These are phyloP conservation scores for Temnothorax curvispinosus DNA, from an alignment of 1,140 invertebrate species.

Conservation along the genomic window DNA sequence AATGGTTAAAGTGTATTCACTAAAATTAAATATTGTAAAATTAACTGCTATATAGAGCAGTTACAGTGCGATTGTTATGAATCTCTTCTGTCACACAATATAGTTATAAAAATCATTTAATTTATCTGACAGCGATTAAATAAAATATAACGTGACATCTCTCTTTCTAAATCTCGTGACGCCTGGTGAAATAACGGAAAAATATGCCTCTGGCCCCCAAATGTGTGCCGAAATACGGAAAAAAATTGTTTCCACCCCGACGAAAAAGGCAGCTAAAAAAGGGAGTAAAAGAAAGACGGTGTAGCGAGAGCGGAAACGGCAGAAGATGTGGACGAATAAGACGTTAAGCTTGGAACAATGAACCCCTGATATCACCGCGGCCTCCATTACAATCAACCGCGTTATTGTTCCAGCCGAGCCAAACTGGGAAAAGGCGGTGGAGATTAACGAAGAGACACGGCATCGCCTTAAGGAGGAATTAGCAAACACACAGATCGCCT, in stretches of 20 bases:
- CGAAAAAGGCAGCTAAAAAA: neutral
- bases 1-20: neutral
- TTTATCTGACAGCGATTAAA: neutral
- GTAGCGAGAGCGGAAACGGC: constrained; percentile 9
- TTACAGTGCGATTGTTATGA: neutral
- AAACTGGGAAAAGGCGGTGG: constrained; percentile 69
- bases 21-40: neutral
- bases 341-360: constrained; percentile 68
- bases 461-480: constrained; percentile 37
- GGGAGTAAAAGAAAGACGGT: neutral
- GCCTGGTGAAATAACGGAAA: neutral
- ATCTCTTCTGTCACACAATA: neutral
- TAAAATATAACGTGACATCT: neutral
- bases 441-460: constrained; percentile 63
- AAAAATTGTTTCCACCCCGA: neutral
- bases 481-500: constrained; percentile 43
- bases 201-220: neutral
- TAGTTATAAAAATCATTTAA: neutral
- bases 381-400: constrained; percentile 73
- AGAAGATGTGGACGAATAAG: constrained; percentile 58
- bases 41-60: neutral
- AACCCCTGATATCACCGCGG: constrained; percentile 65
- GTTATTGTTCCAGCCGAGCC: constrained; percentile 71
- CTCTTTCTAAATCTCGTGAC: neutral
- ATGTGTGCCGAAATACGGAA: neutral